Evolutionary conservation across 1,140 invertebrate genomes (phyloP), one percentile per base, ranked within the genome.

Genomic region (Drosophila triauraria): DNA sequence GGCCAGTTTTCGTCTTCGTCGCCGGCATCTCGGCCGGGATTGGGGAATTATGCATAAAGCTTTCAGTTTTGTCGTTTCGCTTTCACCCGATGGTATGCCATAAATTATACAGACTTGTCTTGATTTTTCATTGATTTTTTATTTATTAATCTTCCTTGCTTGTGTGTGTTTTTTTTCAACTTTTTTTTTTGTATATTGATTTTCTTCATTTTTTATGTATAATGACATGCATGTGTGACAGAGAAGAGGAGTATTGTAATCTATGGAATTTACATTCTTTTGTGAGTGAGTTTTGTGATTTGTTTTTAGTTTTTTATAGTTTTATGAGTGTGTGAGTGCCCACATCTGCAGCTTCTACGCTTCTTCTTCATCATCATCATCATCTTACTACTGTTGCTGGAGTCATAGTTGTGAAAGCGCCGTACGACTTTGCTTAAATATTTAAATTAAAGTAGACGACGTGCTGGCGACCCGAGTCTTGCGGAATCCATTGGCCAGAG

Each of bases 221-320:
- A 92, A 92, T 92, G 91, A 92, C 91, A 92, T 92, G 91, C 91
- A 83, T 91, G 78, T 83, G 82, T 91, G 86, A 92, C 86, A 92
- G 81, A 90, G 81, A 80, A 78, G 53, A 78, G 53, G 65, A 64
- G 50, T 70, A 62, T 81, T 78, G 48, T 65, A 74, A 56, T 82
- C 68, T 88, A 87, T 64, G 71, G 80, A 87, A 78, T 88, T 88
- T 81, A 90, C 84, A 88, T 88, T 88, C 80, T 78, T 87, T 84
- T 88, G 80, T 83, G 68, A 67, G 74, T 82, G 75, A 62, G 50
- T 70, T 82, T 46, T 85, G 53, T 75, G 74, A 76, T 70, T 59
- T 44, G 54, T 72, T 47, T 75, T 60, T 63, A 69, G 57, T 69
- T 68, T 71, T 47, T 65, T 35, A 59, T 46, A 48, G 40, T 63